Evolutionary conservation across 1,140 invertebrate genomes (phyloP), one percentile per base, ranked within the genome.

Genomic region (Ooceraea biroi): DNA sequence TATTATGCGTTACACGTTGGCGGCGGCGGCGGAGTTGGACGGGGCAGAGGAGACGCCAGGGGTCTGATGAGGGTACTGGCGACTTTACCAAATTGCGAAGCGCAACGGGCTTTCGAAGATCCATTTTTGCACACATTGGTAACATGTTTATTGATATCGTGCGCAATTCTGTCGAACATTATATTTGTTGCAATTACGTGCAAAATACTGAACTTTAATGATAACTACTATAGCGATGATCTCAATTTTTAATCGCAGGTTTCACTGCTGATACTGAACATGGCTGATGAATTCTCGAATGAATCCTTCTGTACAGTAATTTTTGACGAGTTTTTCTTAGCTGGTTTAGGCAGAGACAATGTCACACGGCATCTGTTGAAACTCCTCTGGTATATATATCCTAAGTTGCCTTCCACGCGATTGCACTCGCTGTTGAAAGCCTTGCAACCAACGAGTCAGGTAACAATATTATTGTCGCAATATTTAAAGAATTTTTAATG

Each of bases 261-360:
- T n/a, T 97, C 97, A 1, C 92, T 98, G 52, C 95, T 99, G 0
- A 97, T 99, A 87, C 84, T 94, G 17, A 97, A 97, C 65, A 97
- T 99, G 95, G 96, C 96, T 1, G 98, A 99, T 87, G 98, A 99
- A 93, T 99, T 99, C 93, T 95, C 97, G 84, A 97, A 97, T 5
- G 98, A 99, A 95, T 98, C 99, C 86, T 99, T 99, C 91, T 99
- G 98, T 94, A 98, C 98, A 0, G 98, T 98, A 0, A 96, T 99
- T 19, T 99, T 99, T 95, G 98, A 99, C 94, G 98, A 99, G 93
- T 99, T 99, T 92, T 98, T 99, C 87, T 98, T 98, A 93, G 97
- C 98, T 60, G 97, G 97, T 0, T 95, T 99, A 48, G 96, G 96
- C 7, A 96, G 97, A 82, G 98, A 99, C 91, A 99, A 98, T 95